Evolutionary conservation across 2,888 invertebrate genomes (phyloP), one percentile per base, ranked within the genome.

Genomic region (Agonum fuliginosum): DNA sequence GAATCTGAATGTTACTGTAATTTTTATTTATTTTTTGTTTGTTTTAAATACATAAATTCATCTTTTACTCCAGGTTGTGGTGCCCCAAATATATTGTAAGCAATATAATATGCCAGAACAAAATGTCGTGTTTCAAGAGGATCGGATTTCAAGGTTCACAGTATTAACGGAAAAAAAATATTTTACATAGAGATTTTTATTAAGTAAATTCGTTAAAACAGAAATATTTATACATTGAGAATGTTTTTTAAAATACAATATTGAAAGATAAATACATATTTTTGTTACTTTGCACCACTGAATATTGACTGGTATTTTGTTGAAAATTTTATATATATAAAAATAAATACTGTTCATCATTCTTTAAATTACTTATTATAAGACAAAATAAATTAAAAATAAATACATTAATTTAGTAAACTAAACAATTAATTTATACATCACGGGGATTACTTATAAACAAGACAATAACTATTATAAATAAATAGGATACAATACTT

Each of bases 31-130:
- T 54, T 24, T 3, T 3, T 24, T 48, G 22, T 54, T 54, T 54
- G 6, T n/a, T 54, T 4, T 20, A 24, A 24, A 54, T 54, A 20
- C 2, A 2, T 8, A 4, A 30, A 65, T 30, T 46, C 2, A 6
- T 37, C 8, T 34, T 3, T n/a, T 54, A 37, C 70, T 78, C n/a
- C 69, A 80, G 81, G 77, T 77, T 24, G 78, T 81, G 6, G 80
- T 79, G 30, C 62, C 80, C 34, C 34, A 54, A 41, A 41, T 43
- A 58, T 73, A 41, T 34, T 14, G 58, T 43, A n/a, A 27, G n/a
- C 41, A 27, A 70, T 54, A 22, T 54, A 54, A 24, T 22, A n/a
- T 54, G 54, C 12, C 14, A 46, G 17, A 14, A 17, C 2, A 46
- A 46, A 17, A 17, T 17, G 6, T 37, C 3, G 3, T 37, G 8